A percentile compares a stretch with the other conserved stretches of the same genome.
Conservation (phyloP, 37 sponge, comb jelly and placozoan species). For the Chondrosia reniformis region DNA sequence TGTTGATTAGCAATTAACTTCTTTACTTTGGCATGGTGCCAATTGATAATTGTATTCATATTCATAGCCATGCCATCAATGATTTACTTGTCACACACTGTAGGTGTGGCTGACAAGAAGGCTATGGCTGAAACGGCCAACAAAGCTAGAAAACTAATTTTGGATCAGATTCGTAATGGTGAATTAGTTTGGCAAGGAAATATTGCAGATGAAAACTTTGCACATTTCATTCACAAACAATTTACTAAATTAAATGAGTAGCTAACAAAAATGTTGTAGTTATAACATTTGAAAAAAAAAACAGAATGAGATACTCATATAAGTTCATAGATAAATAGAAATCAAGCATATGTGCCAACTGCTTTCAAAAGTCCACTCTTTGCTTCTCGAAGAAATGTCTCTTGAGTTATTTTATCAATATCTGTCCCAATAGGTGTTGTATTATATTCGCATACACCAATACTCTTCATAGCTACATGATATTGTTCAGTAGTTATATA, state of each 20-base stretch:
- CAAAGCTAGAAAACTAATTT: slow-evolving; percentile 17
- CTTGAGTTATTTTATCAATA: slow-evolving; percentile 52
- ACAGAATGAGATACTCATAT: not conserved
- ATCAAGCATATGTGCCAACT: slow-evolving; percentile 39
- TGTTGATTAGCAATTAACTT: too few species aligned
- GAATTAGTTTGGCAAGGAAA: too few species aligned
- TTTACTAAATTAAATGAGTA: not conserved
- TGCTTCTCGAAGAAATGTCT: slow-evolving; percentile 71
- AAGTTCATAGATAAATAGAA: not conserved
- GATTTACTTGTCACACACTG: too few species aligned
- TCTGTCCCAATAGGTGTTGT: slow-evolving; percentile 52
- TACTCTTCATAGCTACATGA: slow-evolving; percentile 61
- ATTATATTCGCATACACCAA: slow-evolving; percentile 64
- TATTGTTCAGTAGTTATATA: slow-evolving; percentile 77
- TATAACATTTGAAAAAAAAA: not conserved
- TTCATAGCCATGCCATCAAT: too few species aligned
- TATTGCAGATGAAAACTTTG: too few species aligned
- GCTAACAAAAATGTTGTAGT: not conserved
- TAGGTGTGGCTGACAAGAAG: not conserved
- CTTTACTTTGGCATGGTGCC: too few species aligned
- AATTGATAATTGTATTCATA: too few species aligned
- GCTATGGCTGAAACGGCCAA: slow-evolving; percentile 37
- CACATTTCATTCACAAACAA: too few species aligned
- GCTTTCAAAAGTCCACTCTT: slow-evolving; percentile 48
- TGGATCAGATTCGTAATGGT: slow-evolving; percentile 28